Base-by-base conservation (phyloP, 2,888 invertebrate genomes). In the Latrodectus hesperus region DNA sequence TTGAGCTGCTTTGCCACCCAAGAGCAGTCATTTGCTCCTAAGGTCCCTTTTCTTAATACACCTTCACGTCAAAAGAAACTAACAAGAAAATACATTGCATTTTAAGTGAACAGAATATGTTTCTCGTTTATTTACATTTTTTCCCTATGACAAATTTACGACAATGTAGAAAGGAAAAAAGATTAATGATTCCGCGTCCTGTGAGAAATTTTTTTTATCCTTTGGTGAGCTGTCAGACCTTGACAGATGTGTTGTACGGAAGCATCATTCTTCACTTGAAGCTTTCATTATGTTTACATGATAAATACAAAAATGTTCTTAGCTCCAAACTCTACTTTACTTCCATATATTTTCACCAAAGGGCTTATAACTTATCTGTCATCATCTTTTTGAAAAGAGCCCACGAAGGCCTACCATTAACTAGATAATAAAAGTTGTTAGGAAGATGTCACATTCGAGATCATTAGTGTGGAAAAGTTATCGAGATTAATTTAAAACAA, bases 221-320 rank as follows among this genome's bases (percentile, higher is more conserved):
- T 6, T 60, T 60, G 6, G 12, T 60, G 12, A 60, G 10, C n/a
- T 12, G 12, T n/a, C 12, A 12, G n/a, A n/a, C 60, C 60, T 16
- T 60, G 60, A 60, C 60, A 60, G 12, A 60, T 60, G 60, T 12
- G 60, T 16, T 60, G 11, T 12, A n/a, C 60, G n/a, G 10, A 60
- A 14, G 60, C 60, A 60, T 60, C 60, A 12, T 60, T 60, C 60
- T 60, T 60, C 60, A 60, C 60, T 60, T 60, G 60, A 60, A 60
- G 60, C 60, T 60, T 60, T 60, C 60, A 60, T 60, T 60, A 60
- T 60, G 60, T 60, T 60, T 60, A 60, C 60, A 60, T 60, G 60
- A 60, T 60, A 6, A 60, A 60, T 60, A 60, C 60, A 60, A 60
- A 60, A 60, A 38, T 38, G 38, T 60, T 60, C 60, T 60, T n/a